Evolutionary conservation across 1,140 invertebrate species (phyloP), one percentile per base, ranked within the genome.

Genomic region (Nephila pilipes): DNA sequence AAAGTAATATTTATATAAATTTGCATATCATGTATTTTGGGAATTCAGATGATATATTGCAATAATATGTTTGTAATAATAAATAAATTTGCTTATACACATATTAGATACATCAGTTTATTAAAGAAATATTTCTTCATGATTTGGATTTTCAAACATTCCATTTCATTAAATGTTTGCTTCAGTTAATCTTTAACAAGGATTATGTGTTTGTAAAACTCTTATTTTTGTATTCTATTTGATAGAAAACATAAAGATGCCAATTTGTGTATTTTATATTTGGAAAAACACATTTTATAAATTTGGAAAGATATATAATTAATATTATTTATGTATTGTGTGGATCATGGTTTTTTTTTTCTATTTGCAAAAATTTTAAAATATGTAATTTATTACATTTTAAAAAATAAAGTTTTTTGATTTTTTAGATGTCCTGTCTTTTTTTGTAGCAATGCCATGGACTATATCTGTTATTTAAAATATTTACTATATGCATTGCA

Each of bases 1-100:
- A 75, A 75, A 32, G 4, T 75, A 60, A 75, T 75, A 75, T 75
- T 75, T 75, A 75, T 75, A 75, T 36, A 75, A 75, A 75, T 36
- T 29, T 18, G 29, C 69, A 75, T 75, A 75, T 75, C 69, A 32
- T 36, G 36, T 75, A 75, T 75, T 75, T 32, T 75, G 69, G 32
- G 29, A 75, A 18, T 36, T 75, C 5, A 75, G 14, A 75, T 75
- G 22, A 2, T 29, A 36, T 75, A 36, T 32, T 32, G 69, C 12
- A 10, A 46, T 10, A 75, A 75, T 75, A 75, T 36, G 18, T 36
- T 60, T 32, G 8, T 65, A 65, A 29, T 65, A 65, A 65, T 25
- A 25, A 25, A 16, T 55, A 22, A 60, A n/a, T n/a, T n/a, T n/a
- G n/a, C n/a, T n/a, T n/a, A n/a, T n/a, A n/a, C n/a, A n/a, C n/a